phyloP scores from a whole-genome alignment of 2,797 vertebrate genomes.

The Halcyon leucocephala region DNA sequence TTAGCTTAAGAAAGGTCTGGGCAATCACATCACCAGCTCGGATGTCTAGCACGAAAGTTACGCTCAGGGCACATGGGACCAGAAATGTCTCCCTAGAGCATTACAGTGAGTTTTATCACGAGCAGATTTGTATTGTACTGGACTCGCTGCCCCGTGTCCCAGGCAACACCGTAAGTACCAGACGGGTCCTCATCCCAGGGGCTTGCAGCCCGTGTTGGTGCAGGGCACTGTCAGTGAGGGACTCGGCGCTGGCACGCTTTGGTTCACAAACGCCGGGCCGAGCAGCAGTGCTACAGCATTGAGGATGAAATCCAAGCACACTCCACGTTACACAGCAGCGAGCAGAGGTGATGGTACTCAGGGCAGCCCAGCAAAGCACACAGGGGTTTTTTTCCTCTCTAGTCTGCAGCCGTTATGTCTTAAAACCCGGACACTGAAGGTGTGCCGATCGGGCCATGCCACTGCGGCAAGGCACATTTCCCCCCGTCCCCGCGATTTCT shows the following conservation, averaged over 20 bases:
- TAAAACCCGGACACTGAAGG: too few relatives aligned
- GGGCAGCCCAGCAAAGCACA: neutral
- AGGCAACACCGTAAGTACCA: neutral
- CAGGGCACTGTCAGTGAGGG: neutral
- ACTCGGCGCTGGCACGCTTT: neutral
- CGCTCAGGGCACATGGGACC: fast-evolving
- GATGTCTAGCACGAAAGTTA: neutral
- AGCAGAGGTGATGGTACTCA: neutral
- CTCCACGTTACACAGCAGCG: neutral
- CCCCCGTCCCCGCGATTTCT: neutral
- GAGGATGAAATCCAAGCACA: neutral
- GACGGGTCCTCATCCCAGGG: neutral
- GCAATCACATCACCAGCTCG: neutral
- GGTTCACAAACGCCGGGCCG: neutral
- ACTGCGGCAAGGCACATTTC: neutral
- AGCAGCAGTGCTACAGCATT: neutral
- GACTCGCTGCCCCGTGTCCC: neutral
- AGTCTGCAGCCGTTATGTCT: neutral
- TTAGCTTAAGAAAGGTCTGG: neutral
- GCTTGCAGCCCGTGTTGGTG: neutral
- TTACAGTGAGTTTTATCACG: neutral
- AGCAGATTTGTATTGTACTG: neutral
- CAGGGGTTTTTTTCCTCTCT: neutral
- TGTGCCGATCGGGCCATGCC: neutral
- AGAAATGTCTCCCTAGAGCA: neutral